These are phyloP conservation scores for Hylaeus volcanicus DNA, from an alignment of 1,140 invertebrate species.

Conservation along the genomic window DNA sequence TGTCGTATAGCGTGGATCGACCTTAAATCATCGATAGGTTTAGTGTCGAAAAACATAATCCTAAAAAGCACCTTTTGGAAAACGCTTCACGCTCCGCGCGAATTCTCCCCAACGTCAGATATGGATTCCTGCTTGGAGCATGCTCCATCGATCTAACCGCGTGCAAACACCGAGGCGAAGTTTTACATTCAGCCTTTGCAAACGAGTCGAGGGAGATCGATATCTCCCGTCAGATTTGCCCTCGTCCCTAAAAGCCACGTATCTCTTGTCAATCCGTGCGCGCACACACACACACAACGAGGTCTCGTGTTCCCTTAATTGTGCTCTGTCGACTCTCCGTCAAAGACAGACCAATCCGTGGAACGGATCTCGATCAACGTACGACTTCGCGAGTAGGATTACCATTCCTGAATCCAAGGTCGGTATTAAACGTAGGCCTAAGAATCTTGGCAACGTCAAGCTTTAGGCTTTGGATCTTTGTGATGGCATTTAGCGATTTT, in stretches of 20 bases:
- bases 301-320: conserved; percentile 40
- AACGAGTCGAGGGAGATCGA: conserved; percentile 35
- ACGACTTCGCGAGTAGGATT: too few relatives aligned
- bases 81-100: too few relatives aligned
- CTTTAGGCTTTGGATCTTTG: too few relatives aligned
- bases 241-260: conserved; percentile 40
- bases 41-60: too few relatives aligned
- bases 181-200: conserved; percentile 27
- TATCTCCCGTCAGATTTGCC: conserved; percentile 46
- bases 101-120: too few relatives aligned
- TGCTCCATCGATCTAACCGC: conserved; percentile 20
- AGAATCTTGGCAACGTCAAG: too few relatives aligned
- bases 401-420: too few relatives aligned
- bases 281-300: not conserved
- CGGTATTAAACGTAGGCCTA: too few relatives aligned
- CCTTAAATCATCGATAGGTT: too few relatives aligned
- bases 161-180: conserved; percentile 10
- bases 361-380: conserved; percentile 19
- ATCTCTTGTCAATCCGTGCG: conserved; percentile 35
- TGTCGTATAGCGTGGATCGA: too few relatives aligned
- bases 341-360: conserved; percentile 15
- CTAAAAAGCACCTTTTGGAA: too few relatives aligned
- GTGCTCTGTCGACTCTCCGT: conserved; percentile 19
- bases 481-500: too few relatives aligned
- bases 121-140: not conserved